phyloP scores from a whole-genome alignment of 2,888 invertebrate species.

The Elmis aenea region DNA sequence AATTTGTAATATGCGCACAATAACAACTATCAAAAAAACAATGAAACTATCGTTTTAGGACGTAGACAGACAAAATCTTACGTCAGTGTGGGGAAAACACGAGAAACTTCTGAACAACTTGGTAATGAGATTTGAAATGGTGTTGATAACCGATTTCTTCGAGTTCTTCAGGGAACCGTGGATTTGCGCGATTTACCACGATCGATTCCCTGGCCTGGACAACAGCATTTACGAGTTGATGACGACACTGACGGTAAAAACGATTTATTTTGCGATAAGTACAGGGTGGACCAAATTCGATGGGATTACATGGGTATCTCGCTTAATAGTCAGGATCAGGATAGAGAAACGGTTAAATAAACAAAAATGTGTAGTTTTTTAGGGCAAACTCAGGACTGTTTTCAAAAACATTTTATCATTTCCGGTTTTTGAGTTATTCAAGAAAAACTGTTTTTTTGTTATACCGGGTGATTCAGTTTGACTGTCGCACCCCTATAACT shows the following conservation, averaged over 20 bases:
- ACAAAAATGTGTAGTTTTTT: too few relatives aligned
- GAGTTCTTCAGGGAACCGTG: slow-evolving; percentile 63
- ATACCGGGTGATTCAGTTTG: too few relatives aligned
- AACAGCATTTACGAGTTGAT: slow-evolving; percentile 34
- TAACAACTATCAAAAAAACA: not conserved
- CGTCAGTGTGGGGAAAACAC: slow-evolving; percentile 66
- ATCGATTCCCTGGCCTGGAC: slow-evolving; percentile 52
- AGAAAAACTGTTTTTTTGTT: too few relatives aligned
- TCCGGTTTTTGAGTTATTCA: too few relatives aligned
- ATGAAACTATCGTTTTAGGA: slow-evolving; percentile 39
- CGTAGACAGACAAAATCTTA: slow-evolving; percentile 55
- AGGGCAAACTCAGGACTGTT: too few relatives aligned
- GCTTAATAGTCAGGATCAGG: too few relatives aligned
- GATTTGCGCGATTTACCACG: slow-evolving; percentile 60
- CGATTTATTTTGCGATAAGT: too few relatives aligned
- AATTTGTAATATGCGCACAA: slow-evolving; percentile 48
- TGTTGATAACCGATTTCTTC: slow-evolving; percentile 61
- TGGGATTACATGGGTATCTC: too few relatives aligned
- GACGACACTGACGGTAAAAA: slow-evolving; percentile 13
- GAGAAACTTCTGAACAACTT: slow-evolving; percentile 67
- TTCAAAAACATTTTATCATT: too few relatives aligned
- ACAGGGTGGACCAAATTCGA: too few relatives aligned
- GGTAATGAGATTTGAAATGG: slow-evolving; percentile 54
- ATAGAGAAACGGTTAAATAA: too few relatives aligned
- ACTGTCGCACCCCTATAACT: too few relatives aligned